Evolutionary conservation across 2,888 invertebrate species (phyloP), one percentile per base, ranked within the genome.

Genomic region (Latrodectus elegans): DNA sequence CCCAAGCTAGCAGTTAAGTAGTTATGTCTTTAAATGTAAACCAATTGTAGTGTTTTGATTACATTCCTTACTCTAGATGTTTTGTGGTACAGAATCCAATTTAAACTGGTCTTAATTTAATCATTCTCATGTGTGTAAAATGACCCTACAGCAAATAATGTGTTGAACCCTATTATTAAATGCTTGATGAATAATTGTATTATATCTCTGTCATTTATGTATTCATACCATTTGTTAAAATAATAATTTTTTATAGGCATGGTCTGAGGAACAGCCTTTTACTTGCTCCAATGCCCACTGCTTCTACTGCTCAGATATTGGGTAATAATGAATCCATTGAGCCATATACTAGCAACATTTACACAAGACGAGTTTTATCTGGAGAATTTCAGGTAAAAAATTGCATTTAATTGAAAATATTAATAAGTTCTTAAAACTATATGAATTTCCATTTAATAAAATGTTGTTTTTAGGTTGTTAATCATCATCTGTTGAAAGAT

Each of bases 261-360:
- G 99, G 99, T 12, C 93, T 99, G 0, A 94, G 99, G 84, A 99
- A 99, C 93, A 98, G 98, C 3, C 93, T 99, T 52, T 93, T 99
- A 26, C 90, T 99, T 89, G 99, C 99, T 0, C 99, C 99, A 0
- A 99, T 99, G 99, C 99, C 99, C 0, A 99, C 99, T 8, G 99
- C 99, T 11, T 98, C 99, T 0, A 99, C 99, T 0, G 99, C 99
- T 4, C 99, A 99, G 93, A 99, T 99, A 91, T 94, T 99, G 71
- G 99, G 99, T 22, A 99, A 99, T 92, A 99, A 99, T 92, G 99
- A 99, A 92, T 97, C 98, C 0, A 96, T 99, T 91, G 99, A 99
- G 92, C 97, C 99, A 0, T 99, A 99, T 92, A 99, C 99, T 0
- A 98, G 97, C 60, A 99, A 99, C 92, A 97, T 99, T 90, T 99